Evolutionary conservation across 2,113 vertebrate species (phyloP).

Genomic region (Alethe castanea): DNA sequence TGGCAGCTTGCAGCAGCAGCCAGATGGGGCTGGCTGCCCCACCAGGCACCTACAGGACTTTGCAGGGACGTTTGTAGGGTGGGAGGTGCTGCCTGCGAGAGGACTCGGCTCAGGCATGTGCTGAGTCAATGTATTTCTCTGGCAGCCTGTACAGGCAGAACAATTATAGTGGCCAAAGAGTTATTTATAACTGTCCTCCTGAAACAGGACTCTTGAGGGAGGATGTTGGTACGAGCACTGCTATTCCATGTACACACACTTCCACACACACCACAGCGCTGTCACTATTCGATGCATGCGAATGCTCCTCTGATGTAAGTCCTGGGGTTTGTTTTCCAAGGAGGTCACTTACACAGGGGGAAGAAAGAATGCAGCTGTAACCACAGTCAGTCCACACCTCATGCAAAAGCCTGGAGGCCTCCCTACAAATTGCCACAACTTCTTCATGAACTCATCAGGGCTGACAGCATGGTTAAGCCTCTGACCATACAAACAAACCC

Average conservation of each 20-base stretch:
- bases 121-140: slow-evolving; percentile 33
- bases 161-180: not conserved
- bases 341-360: not conserved
- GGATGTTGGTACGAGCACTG: not conserved
- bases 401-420: not conserved
- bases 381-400: slow-evolving; percentile 29
- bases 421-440: slow-evolving; percentile 10
- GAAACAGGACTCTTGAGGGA: slow-evolving; percentile 11
- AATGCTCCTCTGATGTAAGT: not conserved
- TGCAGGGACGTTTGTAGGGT: fast-evolving
- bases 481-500: slow-evolving; percentile 37
- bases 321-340: not conserved
- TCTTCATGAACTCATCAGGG: not conserved
- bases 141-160: not conserved
- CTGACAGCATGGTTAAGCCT: slow-evolving; percentile 6
- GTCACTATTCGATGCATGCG: not conserved
- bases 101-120: not conserved
- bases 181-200: slow-evolving; percentile 29
- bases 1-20: not conserved
- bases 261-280: not conserved
- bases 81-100: not conserved
- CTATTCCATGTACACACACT: not conserved
- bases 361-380: not conserved
- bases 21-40: not conserved
- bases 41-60: not conserved